Evolutionary conservation across 23 tunicate genomes (phyloP).

Genomic region (Corella eumyota): DNA sequence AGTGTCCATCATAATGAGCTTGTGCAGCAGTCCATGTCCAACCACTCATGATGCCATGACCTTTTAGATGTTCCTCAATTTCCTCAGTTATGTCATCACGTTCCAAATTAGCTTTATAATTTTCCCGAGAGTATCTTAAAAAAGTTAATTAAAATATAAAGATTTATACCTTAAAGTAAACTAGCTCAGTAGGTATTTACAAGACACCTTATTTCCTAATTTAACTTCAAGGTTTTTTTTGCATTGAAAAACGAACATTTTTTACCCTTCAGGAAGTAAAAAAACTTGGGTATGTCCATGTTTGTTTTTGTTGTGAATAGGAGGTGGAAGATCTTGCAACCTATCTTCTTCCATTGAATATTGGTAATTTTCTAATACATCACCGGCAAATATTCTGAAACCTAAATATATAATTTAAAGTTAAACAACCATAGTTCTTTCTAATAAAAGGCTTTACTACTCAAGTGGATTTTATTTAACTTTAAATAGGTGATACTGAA

Average conservation of each 20-base stretch:
- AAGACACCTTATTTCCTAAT: not conserved
- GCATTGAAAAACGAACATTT: not conserved
- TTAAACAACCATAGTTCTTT: no score
- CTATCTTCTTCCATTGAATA: constrained; percentile 35
- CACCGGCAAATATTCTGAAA: constrained; percentile 36
- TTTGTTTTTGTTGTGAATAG: constrained; percentile 16
- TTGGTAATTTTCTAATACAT: constrained; percentile 48
- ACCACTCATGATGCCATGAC: constrained; percentile 84
- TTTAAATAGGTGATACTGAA: no score
- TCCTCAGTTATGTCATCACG: constrained; percentile 88
- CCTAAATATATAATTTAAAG: no score
- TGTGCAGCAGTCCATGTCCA: constrained; percentile 89
- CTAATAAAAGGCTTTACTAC: no score
- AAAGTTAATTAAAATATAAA: not conserved
- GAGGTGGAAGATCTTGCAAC: constrained; percentile 52
- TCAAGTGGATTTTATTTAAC: no score
- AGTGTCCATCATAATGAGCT: constrained; percentile 49
- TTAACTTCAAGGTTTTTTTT: not conserved
- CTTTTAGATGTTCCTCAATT: constrained; percentile 86
- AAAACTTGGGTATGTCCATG: constrained; percentile 67
- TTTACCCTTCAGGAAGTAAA: constrained; percentile 54
- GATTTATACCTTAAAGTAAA: not conserved
- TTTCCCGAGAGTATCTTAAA: constrained; percentile 53
- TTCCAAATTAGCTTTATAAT: constrained; percentile 65
- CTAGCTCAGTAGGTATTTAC: not conserved